These are phyloP conservation scores for Mythimna vitellina DNA, from an alignment of 2,888 invertebrate genomes.

Conservation along the genomic window DNA sequence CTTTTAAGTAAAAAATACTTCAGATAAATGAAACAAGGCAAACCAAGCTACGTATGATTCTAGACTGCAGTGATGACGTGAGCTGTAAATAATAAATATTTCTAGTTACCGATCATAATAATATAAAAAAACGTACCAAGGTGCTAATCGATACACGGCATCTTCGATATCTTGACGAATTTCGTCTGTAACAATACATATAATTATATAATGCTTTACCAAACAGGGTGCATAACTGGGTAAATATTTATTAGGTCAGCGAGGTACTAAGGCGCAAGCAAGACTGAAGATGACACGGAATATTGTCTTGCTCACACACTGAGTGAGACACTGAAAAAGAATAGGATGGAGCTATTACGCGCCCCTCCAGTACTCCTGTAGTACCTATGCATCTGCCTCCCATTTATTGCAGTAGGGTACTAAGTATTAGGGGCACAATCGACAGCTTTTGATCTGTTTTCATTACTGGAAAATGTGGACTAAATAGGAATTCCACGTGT, in stretches of 20 bases:
- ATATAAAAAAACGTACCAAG: constrained; percentile 93
- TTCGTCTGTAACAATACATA: constrained; percentile 93
- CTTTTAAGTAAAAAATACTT: background rate
- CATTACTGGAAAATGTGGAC: background rate
- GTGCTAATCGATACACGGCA: constrained; percentile 97
- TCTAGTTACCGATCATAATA: background rate
- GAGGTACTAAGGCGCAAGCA: background rate
- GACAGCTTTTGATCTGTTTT: background rate
- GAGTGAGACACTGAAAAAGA: background rate
- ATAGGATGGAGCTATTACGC: background rate
- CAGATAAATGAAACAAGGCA: background rate
- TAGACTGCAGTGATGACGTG: background rate
- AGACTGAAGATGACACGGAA: background rate
- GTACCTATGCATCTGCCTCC: background rate
- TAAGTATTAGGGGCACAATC: too few relatives aligned
- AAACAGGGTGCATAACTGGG: background rate
- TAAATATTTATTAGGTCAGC: too few relatives aligned
- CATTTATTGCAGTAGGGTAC: background rate
- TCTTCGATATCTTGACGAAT: constrained; percentile 99
- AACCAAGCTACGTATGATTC: background rate
- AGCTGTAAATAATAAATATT: background rate
- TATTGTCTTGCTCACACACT: background rate
- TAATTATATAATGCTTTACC: background rate
- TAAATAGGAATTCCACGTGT: background rate
- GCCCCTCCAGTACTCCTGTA: too few relatives aligned